Base-by-base conservation (phyloP, 2,888 invertebrate species). In the Dryocosmus kuriphilus region DNA sequence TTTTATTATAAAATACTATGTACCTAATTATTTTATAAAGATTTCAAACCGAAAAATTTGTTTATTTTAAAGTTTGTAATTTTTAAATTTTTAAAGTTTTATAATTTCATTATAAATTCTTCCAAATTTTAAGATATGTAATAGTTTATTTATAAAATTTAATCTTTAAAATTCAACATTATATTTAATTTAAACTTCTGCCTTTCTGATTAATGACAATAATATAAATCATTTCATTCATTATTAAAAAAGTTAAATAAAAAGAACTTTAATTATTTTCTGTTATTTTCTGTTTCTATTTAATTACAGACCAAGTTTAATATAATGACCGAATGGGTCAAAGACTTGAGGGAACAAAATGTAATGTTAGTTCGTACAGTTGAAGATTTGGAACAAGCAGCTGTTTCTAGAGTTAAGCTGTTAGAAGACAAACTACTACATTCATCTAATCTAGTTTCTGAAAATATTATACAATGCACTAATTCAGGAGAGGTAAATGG, bases 301-400 rank as follows among this genome's bases (percentile, higher is more conserved):
- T 60, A 67, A 75, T 77, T 73, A 19, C 35, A 75, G 77, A 92
- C 94, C 84, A 95, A 96, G 90, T 91, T 95, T 82, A 92, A 93
- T 57, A 93, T 95, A 79, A 93, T 95, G 83, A 92, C 93, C 80
- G 93, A 94, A 76, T 95, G 95, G 95, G 94, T 96, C 81, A 90
- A 92, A 71, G 95, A 95, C 90, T 92, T 95, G 86, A 93, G 93
- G 60, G 94, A 94, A 38, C 96, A 96, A 92, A 96, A 96, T 90
- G 92, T 93, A 63, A 93, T 95, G 92, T 92, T 96, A 84, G 94
- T 94, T 74, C 93, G 93, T 77, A 94, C 94, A 3, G 94, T 96
- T 1, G 94, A 94, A 87, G 95, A 95, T 85, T 88, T 96, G 85
- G 96, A 96, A 90, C 89, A 92, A 32, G 95, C 95, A 85, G 94